Conservation (phyloP, 2,888 invertebrate species). For the Zaprionus lineosus region DNA sequence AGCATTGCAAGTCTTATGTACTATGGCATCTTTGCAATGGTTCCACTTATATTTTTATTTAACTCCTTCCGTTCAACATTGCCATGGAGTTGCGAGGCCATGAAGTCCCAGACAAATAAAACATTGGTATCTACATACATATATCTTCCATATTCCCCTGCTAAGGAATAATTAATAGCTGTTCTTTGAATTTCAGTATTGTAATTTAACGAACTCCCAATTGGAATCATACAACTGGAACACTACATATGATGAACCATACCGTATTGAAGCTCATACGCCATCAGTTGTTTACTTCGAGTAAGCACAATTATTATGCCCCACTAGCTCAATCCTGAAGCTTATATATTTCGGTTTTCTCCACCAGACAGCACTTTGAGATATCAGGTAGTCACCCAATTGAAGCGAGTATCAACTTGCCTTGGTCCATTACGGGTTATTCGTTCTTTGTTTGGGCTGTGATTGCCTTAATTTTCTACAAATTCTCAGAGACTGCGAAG, state of each 20-base stretch:
- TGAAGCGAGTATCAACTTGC: too few relatives aligned
- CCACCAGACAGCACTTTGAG: slow-evolving; percentile 27
- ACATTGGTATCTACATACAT: slow-evolving; percentile 36
- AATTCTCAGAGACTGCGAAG: slow-evolving; percentile 59
- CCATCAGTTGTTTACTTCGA: slow-evolving; percentile 71
- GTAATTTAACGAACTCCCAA: slow-evolving; percentile 19
- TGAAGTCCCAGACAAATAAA: slow-evolving; percentile 34
- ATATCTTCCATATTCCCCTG: too few relatives aligned
- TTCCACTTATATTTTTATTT: slow-evolving; percentile 90
- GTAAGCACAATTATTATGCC: slow-evolving; percentile 39
- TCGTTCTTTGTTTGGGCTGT: slow-evolving; percentile 62
- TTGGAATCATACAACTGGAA: too few relatives aligned
- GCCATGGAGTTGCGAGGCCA: slow-evolving; percentile 91
- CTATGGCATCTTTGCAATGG: slow-evolving; percentile 91
- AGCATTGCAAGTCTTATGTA: slow-evolving; percentile 91
- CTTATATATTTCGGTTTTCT: background rate
- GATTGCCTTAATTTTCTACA: slow-evolving; percentile 60
- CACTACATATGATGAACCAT: too few relatives aligned
- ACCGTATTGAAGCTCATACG: slow-evolving; percentile 53
- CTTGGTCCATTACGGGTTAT: slow-evolving; percentile 67
- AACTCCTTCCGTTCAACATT: slow-evolving; percentile 87
- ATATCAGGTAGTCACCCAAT: too few relatives aligned
- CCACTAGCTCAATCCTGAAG: background rate
- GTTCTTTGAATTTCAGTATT: slow-evolving; percentile 24
- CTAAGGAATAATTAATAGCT: accelerated